Conservation (phyloP, 2,797 vertebrate genomes). For the Lepilemur ruficaudatus region DNA sequence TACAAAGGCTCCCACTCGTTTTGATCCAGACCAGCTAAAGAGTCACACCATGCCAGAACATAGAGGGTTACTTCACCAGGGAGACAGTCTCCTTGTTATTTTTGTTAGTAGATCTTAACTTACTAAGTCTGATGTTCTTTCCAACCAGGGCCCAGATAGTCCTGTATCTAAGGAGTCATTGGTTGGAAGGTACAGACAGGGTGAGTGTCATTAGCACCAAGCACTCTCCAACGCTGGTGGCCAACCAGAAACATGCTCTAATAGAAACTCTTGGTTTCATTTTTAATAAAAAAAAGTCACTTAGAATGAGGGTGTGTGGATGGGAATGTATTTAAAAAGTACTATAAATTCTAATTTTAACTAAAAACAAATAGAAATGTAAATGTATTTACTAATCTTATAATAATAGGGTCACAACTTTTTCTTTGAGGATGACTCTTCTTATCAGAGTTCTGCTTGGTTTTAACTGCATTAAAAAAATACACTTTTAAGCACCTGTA, state of each 20-base stretch:
- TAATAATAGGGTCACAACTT: background rate
- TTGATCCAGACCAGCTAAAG: background rate
- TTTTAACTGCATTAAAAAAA: background rate
- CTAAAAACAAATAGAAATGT: background rate
- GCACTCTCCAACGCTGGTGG: background rate
- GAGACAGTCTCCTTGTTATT: background rate
- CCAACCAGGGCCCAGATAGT: background rate
- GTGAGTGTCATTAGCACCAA: background rate
- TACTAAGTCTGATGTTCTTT: background rate
- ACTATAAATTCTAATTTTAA: conserved; percentile 2
- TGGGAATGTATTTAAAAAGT: background rate
- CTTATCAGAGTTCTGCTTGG: background rate
- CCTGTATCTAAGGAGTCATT: background rate
- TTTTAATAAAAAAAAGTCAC: conserved; percentile 11
- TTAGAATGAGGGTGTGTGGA: background rate
- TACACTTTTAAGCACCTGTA: background rate
- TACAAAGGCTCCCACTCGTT: background rate
- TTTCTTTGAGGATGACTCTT: background rate
- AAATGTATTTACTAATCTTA: background rate
- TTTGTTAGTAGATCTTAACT: background rate
- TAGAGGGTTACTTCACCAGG: background rate
- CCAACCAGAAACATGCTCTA: background rate
- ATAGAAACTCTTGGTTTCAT: background rate
- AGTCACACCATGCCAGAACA: background rate
- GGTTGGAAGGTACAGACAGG: background rate